phyloP scores from a whole-genome alignment of 1,140 invertebrate genomes.

The Camponotus pennsylvanicus region DNA sequence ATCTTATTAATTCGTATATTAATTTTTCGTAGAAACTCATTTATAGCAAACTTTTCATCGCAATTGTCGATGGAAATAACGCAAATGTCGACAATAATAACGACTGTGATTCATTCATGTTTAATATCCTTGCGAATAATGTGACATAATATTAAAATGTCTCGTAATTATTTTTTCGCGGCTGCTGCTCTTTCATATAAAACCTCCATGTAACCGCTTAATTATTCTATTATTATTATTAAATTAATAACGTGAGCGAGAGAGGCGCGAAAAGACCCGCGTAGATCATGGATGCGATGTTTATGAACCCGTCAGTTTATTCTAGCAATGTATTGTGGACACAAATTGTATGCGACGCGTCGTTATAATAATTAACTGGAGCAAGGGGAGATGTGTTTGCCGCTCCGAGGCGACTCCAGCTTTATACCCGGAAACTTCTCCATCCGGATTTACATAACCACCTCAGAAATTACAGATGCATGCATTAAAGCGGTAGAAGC shows the following conservation, averaged over 20 bases:
- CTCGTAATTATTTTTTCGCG: constrained; percentile 3
- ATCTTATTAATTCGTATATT: too few species aligned
- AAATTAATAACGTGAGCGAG: constrained; percentile 34
- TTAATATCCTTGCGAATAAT: constrained; percentile 19
- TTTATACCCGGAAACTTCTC: constrained; percentile 74
- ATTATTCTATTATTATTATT: constrained; percentile 35
- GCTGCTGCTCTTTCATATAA: neutral
- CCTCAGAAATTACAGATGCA: constrained; percentile 78
- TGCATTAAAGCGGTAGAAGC: constrained; percentile 70
- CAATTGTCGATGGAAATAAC: neutral
- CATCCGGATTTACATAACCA: constrained; percentile 79
- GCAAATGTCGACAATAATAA: neutral
- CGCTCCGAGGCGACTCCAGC: constrained; percentile 66
- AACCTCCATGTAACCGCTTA: neutral
- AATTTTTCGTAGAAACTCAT: too few species aligned
- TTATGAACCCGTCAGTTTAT: constrained; percentile 40
- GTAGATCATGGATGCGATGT: constrained; percentile 11
- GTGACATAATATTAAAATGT: constrained; percentile 15
- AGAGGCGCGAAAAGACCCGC: neutral
- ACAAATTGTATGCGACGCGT: constrained; percentile 57
- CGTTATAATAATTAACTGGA: constrained; percentile 73
- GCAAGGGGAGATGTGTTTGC: constrained; percentile 66
- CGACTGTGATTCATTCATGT: neutral
- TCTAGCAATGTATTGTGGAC: constrained; percentile 17
- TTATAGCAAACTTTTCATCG: neutral